Base-by-base conservation (phyloP, 2,888 invertebrate genomes). In the Xanthorhoe designata region DNA sequence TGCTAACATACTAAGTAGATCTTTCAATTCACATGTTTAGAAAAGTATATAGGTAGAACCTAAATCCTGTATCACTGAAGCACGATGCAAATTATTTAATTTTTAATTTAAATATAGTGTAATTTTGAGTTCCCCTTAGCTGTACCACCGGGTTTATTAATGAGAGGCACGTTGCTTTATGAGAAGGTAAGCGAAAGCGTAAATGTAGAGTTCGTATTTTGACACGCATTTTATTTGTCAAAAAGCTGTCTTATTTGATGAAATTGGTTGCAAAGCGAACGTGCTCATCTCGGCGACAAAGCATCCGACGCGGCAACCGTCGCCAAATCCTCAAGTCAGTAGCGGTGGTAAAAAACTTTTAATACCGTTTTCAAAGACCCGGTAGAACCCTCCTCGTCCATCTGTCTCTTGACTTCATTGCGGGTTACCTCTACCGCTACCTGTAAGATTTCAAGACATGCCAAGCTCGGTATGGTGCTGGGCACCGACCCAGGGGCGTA, bases 381-480 rank as follows among this genome's bases (percentile, higher is more conserved):
- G 19, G 86, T 69, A 66, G 81, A 73, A 78, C 80, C 78, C 69
- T 86, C 87, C 75, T 86, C 88, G 76, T 85, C 84, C 85, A 85
- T 86, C 86, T 10, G 32, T 59, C 80, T 81, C 81, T 88, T 89
- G 77, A 82, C 83, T 78, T 87, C 88, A 76, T 80, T 85, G 81
- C 85, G 87, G 83, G 82, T 82, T 70, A 85, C 83, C 80, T 89
- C 88, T 79, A 87, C 86, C 64, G 86, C 85, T 75, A 88, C 91
- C 92, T 91, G 92, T 74, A 91, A 66, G 62, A 62, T 86, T 79
- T 75, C 79, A 85, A 84, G 82, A 88, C 85, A 89, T 90, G 87
- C 90, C 88, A 89, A 84, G 85, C 59, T 85, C 81, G 75, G 81
- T 83, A 57, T 42, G 78, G 58, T 57, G 6, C 29, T 18, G 13